These are phyloP conservation scores for Noctua janthina DNA, from an alignment of 2,888 invertebrate genomes.

Conservation along the genomic window DNA sequence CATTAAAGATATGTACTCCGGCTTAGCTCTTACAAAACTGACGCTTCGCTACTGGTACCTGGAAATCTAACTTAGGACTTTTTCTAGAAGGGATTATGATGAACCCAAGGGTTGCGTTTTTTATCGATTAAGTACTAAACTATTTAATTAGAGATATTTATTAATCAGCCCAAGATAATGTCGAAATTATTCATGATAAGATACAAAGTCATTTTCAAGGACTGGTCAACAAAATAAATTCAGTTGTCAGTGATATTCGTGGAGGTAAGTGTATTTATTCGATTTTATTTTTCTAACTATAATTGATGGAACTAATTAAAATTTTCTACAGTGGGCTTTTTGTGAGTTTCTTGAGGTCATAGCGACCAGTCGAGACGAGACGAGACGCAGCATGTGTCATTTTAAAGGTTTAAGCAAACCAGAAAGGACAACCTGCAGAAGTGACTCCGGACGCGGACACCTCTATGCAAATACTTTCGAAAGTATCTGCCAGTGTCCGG, in stretches of 20 bases:
- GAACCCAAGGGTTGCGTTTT: not conserved
- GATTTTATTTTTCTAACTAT: not conserved
- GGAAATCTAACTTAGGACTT: not conserved
- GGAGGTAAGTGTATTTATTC: constrained; percentile 53
- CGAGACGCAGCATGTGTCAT: not conserved
- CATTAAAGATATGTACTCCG: too few species aligned
- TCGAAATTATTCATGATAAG: constrained; percentile 54
- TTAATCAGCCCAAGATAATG: constrained; percentile 55
- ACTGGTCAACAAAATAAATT: constrained; percentile 31
- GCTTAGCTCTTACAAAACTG: too few species aligned
- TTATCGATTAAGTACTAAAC: constrained; percentile 9
- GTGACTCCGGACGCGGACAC: not conserved
- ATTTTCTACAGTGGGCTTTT: too few species aligned
- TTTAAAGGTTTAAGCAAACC: not conserved
- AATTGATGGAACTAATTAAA: not conserved
- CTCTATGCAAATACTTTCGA: not conserved
- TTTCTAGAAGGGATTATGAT: not conserved
- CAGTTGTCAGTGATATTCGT: constrained; percentile 43
- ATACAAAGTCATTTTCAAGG: constrained; percentile 41
- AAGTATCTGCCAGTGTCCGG: not conserved
- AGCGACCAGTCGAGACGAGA: not conserved
- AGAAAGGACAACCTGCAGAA: not conserved
- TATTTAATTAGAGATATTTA: constrained; percentile 35
- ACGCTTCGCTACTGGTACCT: too few species aligned
- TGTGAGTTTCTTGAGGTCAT: not conserved